Base-by-base conservation (phyloP, 2,113 vertebrate species). In the Otolemur garnettii region DNA sequence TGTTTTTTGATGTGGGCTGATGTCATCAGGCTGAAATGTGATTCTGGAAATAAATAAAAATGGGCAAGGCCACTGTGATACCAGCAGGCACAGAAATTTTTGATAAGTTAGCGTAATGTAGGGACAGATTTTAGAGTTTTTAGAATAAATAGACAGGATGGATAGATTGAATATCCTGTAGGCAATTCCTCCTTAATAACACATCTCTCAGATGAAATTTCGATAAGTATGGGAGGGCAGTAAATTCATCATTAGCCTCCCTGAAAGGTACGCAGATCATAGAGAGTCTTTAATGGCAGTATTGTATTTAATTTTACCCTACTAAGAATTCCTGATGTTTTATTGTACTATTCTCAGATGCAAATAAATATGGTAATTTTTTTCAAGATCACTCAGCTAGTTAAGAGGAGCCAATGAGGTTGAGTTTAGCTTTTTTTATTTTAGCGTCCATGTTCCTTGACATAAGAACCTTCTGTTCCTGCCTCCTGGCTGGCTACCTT, bases 271-370 rank as follows among this genome's bases (percentile, higher is more conserved):
- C 22, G 59, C 35, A 45, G 60, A 50, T 53, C 81, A 42, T 26
- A 64, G 42, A 84, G 15, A n/a, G n/a, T 50, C 50, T 86, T 78
- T 81, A 81, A 82, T 57, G 33, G 42, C 0, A 69, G 7, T 69
- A 38, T 35, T 95, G 35, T n/a, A 42, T 84, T 88, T 95, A 33
- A 84, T 91, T 77, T 84, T 90, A 38, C 50, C 13, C 45, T 83
- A 50, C 11, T 2, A 84, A 42, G 13, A 38, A 30, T 15, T 3
- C 30, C 77, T 82, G 4, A 19, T 87, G 38, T 74, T 93, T 19
- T n/a, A 59, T 59, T 82, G 91, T 45, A 71, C 57, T 85, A 92
- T 72, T 74, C 18, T 13, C 35, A 71, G 59, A 92, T 69, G 55
- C 24, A 87, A 57, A 50, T 26, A 45, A 26, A 22, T 86, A 91